These are phyloP conservation scores for Pyrocephalus nanus DNA, from an alignment of 2,797 vertebrate species.

Conservation along the genomic window DNA sequence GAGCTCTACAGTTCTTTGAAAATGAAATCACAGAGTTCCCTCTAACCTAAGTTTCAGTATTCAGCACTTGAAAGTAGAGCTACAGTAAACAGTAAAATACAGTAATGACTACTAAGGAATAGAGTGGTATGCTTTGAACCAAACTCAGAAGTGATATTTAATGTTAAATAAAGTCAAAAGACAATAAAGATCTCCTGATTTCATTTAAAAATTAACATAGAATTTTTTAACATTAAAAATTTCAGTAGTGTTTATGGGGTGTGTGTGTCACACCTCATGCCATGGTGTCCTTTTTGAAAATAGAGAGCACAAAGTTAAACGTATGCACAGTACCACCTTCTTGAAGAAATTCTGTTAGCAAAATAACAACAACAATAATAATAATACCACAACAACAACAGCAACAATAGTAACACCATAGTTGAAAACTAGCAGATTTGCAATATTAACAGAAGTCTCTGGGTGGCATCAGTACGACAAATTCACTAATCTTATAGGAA, in stretches of 20 bases:
- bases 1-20: background rate
- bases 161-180: background rate
- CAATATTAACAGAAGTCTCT: constrained; percentile 47
- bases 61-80: background rate
- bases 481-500: background rate
- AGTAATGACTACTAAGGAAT: background rate
- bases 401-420: background rate
- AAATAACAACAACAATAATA: background rate
- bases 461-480: constrained; percentile 9
- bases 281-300: background rate
- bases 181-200: background rate
- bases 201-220: background rate
- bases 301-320: background rate
- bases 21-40: background rate
- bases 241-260: background rate
- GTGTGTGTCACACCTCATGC: background rate
- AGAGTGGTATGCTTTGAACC: background rate
- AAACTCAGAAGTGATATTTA: background rate
- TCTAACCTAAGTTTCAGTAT: background rate
- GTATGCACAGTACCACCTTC: background rate
- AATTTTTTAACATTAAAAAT: background rate
- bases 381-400: background rate
- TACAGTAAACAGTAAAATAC: background rate
- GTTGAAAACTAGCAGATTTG: background rate
- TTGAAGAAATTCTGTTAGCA: background rate